phyloP scores from a whole-genome alignment of 2,888 invertebrate genomes.

The Omphaloscelis lunosa region DNA sequence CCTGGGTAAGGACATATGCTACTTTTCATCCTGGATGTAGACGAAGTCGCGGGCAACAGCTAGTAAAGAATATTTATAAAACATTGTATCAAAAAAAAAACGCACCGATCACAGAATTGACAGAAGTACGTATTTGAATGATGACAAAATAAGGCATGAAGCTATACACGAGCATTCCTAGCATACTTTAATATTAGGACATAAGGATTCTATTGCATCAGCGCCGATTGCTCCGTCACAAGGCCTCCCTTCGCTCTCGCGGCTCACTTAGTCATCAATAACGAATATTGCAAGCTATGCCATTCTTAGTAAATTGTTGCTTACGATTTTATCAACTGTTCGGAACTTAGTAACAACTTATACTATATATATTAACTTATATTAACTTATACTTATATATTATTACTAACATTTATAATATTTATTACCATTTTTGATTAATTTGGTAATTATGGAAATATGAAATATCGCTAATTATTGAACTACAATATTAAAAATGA shows the following conservation, averaged over 20 bases:
- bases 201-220: conserved; percentile 40
- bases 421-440: too few relatives aligned
- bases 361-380: too few relatives aligned
- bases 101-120: background rate
- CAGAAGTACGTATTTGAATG: background rate
- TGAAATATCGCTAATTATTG: too few relatives aligned
- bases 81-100: background rate
- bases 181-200: background rate
- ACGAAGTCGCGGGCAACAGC: too few relatives aligned
- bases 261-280: conserved; percentile 48
- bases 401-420: too few relatives aligned
- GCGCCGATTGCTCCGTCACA: conserved; percentile 11
- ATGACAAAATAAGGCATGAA: background rate
- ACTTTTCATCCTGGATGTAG: too few relatives aligned
- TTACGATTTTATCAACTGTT: conserved; percentile 6
- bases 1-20: too few relatives aligned
- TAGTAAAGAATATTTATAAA: too few relatives aligned
- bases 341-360: background rate
- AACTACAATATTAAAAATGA: too few relatives aligned
- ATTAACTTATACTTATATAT: too few relatives aligned
- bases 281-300: conserved; percentile 13
- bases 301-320: conserved; percentile 16
- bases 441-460: too few relatives aligned
- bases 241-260: conserved; percentile 43
- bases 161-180: conserved; percentile 5